phyloP scores from a whole-genome alignment of 1,140 invertebrate genomes.

The Apis laboriosa region DNA sequence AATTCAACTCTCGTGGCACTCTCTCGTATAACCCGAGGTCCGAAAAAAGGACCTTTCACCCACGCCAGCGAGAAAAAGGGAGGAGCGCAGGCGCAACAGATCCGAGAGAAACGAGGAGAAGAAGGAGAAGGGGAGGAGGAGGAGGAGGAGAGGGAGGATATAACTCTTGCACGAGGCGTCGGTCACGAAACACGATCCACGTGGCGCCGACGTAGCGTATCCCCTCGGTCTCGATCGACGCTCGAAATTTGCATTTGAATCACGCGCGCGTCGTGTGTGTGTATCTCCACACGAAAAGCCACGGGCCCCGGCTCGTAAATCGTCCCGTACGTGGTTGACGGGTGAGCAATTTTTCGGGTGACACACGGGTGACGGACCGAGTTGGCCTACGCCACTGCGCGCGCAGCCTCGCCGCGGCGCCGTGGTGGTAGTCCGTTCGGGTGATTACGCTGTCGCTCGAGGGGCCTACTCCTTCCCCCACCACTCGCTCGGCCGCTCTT shows the following conservation, averaged over 20 bases:
- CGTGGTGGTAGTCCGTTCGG: conserved; percentile 76
- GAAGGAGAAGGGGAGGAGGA: neutral
- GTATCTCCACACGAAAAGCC: conserved; percentile 42
- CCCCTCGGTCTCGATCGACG: conserved; percentile 50
- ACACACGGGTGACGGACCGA: conserved; percentile 19
- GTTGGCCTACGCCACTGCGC: conserved; percentile 53
- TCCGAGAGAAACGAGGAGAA: neutral
- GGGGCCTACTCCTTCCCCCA: conserved; percentile 59
- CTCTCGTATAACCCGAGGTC: no score
- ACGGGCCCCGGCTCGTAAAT: conserved; percentile 52
- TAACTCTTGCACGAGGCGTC: conserved; percentile 44
- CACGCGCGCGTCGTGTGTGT: conserved; percentile 52
- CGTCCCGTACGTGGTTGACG: conserved; percentile 24
- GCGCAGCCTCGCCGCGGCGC: conserved; percentile 3
- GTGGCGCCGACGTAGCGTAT: conserved; percentile 56
- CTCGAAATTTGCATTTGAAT: conserved; percentile 61
- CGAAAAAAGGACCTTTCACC: neutral
- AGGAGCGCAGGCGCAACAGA: neutral
- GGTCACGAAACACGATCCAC: conserved; percentile 56
- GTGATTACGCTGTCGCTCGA: conserved; percentile 80
- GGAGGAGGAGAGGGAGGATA: conserved; percentile 37
- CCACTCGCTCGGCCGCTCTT: conserved; percentile 12
- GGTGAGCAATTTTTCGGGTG: conserved; percentile 51
- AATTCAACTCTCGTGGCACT: no score
- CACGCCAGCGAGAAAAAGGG: neutral